Percentiles rank a stretch among this genome's conserved stretches.
These are phyloP conservation scores for Cardiocondyla obscurior DNA, from an alignment of 1,140 invertebrate species.

Conservation along the genomic window DNA sequence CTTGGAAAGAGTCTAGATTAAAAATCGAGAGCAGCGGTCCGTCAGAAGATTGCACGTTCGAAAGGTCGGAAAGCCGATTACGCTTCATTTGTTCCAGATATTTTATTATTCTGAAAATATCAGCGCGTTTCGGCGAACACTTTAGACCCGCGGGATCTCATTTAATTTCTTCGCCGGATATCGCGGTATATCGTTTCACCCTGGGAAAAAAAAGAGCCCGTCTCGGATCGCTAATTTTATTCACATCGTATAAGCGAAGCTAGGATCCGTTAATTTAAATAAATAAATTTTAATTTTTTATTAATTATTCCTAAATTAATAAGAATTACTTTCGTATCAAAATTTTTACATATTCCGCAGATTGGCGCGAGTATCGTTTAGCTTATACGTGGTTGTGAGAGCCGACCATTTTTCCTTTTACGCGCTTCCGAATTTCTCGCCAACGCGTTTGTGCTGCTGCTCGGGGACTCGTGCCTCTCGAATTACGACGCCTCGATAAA, in stretches of 20 bases:
- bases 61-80: constrained; percentile 41
- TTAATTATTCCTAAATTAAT: too few species aligned
- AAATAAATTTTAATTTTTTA: too few species aligned
- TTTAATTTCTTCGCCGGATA: constrained; percentile 46
- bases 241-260: too few species aligned
- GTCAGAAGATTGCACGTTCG: constrained; percentile 41
- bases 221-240: too few species aligned
- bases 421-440: constrained; percentile 1
- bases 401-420: too few species aligned
- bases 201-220: too few species aligned
- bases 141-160: not conserved
- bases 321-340: too few species aligned
- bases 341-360: too few species aligned
- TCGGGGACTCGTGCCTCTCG: not conserved
- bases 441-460: not conserved
- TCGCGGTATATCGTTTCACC: constrained; percentile 32
- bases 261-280: too few species aligned
- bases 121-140: constrained; percentile 17
- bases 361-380: too few species aligned
- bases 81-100: constrained; percentile 25
- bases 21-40: constrained; percentile 45
- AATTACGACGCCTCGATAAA: constrained; percentile 20
- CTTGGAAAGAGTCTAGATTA: constrained; percentile 45
- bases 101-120: constrained; percentile 51
- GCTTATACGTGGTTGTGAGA: too few species aligned